A percentile compares a stretch with the other conserved stretches of the same genome.
Evolutionary conservation across 2,888 invertebrate genomes (phyloP).

Genomic region (Hermaeophaga mercurialis): DNA sequence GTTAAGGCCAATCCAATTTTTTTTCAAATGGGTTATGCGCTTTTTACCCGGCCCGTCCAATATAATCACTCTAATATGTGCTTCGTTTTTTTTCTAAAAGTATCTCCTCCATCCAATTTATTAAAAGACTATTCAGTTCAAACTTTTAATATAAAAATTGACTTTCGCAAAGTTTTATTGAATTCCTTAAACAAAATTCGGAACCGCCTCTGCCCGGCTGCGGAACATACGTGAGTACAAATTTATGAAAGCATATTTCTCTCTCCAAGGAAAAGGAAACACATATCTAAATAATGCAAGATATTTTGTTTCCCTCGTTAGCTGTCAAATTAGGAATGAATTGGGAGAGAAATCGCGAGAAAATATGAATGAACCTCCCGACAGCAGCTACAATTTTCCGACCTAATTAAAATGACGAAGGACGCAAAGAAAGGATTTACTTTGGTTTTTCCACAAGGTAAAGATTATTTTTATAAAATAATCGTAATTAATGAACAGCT

Average conservation of each 20-base stretch:
- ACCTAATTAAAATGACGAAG: slow-evolving; percentile 9
- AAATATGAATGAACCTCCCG: slow-evolving; percentile 3
- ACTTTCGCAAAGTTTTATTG: too few relatives aligned
- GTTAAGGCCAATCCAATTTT: too few relatives aligned
- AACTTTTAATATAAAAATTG: too few relatives aligned
- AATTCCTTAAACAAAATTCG: too few relatives aligned
- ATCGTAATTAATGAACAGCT: too few relatives aligned
- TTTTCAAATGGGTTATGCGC: too few relatives aligned
- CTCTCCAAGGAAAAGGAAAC: background rate
- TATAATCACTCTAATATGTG: too few relatives aligned
- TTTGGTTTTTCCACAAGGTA: background rate
- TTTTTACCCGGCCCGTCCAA: too few relatives aligned
- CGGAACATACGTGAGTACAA: background rate
- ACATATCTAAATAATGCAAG: background rate
- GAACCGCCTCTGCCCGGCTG: background rate
- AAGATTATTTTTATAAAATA: too few relatives aligned
- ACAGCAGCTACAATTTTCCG: background rate
- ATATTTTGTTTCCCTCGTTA: background rate
- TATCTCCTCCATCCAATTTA: too few relatives aligned
- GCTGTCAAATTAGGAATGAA: slow-evolving; percentile 8
- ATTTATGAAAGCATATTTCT: background rate
- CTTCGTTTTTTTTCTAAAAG: too few relatives aligned
- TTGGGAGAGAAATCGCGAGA: background rate
- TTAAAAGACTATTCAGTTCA: too few relatives aligned
- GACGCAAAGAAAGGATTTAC: background rate